Base-by-base conservation (phyloP, 2,888 invertebrate genomes). In the Luffia ferchaultella region DNA sequence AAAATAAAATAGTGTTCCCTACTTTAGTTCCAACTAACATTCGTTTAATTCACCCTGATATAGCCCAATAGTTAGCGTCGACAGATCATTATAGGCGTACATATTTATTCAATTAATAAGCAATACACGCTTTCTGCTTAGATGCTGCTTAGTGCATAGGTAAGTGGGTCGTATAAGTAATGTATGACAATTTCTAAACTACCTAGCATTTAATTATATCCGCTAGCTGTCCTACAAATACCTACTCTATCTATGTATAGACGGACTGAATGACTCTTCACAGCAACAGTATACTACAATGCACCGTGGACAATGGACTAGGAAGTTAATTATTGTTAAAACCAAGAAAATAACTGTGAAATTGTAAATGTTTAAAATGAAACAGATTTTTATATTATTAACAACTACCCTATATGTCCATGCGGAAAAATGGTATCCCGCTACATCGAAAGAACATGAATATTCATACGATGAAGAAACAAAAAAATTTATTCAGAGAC, bases 171-270 rank as follows among this genome's bases (percentile, higher is more conserved):
- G 63, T 65, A 61, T 60, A 61, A 66, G 55, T 64, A 68, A 72
- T 68, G 66, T 67, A 70, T 67, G 67, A 69, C 73, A 64, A 61
- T 76, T 73, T 76, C 74, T 75, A 74, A 61, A 59, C n/a, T 16
- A 20, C 15, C 48, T n/a, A n/a, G 3, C 62, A 63, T 65, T 66
- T 73, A 74, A 74, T 72, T 73, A 65, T 62, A 65, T 65, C 65
- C 69, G 73, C 70, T 65, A 75, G 30, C 5, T 30, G 30, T n/a
- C n/a, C n/a, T n/a, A n/a, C n/a, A n/a, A n/a, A n/a, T n/a, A n/a
- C n/a, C n/a, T 67, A 68, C 64, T 62, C 62, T 64, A 64, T 62
- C 56, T 62, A 53, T 60, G n/a, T n/a, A n/a, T 54, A 57, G 57
- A 54, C 55, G 60, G 60, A 52, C 59, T 58, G 61, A 62, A 62